phyloP scores from a whole-genome alignment of 2,888 invertebrate genomes.

The Microchrysa polita region DNA sequence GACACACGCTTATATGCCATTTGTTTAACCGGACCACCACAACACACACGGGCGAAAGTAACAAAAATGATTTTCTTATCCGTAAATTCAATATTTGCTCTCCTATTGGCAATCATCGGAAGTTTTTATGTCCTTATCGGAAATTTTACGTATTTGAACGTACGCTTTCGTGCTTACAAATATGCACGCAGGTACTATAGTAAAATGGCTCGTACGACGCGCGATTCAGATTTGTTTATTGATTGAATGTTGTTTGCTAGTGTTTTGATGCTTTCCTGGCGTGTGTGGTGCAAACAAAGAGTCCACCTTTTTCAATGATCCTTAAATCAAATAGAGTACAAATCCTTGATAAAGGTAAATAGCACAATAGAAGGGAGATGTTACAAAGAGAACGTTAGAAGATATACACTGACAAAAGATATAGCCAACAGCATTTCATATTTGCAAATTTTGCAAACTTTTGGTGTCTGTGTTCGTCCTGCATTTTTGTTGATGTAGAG shows the following conservation, averaged over 20 bases:
- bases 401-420: too few relatives aligned
- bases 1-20: not conserved
- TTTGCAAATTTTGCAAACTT: too few relatives aligned
- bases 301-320: slow-evolving; percentile 40
- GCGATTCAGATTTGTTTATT: slow-evolving; percentile 21
- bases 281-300: slow-evolving; percentile 38
- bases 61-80: slow-evolving; percentile 37
- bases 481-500: too few relatives aligned
- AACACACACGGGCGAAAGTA: not conserved
- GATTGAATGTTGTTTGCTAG: slow-evolving; percentile 10
- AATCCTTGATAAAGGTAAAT: slow-evolving; percentile 39
- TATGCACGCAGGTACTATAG: not conserved
- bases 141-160: slow-evolving; percentile 35
- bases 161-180: too few relatives aligned
- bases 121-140: slow-evolving; percentile 42
- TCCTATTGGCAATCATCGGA: slow-evolving; percentile 42
- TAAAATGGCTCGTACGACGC: not conserved
- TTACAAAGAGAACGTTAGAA: too few relatives aligned
- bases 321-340: slow-evolving; percentile 42
- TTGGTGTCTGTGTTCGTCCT: too few relatives aligned
- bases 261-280: not conserved
- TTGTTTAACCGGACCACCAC: not conserved
- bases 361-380: too few relatives aligned
- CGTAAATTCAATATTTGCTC: slow-evolving; percentile 35
- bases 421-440: too few relatives aligned